Evolutionary conservation across 2,113 vertebrate genomes (phyloP).

Genomic region (Onychorhynchus coronatus): DNA sequence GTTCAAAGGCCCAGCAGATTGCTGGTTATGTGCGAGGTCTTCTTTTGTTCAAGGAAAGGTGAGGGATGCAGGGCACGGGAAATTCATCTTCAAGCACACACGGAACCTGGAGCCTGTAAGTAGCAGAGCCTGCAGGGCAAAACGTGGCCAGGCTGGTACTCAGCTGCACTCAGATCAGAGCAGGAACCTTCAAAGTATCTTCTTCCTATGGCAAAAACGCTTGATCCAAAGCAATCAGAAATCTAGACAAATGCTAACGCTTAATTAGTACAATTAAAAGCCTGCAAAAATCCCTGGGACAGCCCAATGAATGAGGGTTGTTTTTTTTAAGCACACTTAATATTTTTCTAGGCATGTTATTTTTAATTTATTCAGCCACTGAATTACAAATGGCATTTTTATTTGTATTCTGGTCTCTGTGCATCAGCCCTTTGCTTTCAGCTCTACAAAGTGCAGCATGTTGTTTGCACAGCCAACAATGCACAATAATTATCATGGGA

Average conservation of each 20-base stretch:
- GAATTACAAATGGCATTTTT: background rate
- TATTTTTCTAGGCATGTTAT: background rate
- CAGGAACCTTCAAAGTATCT: background rate
- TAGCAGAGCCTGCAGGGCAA: background rate
- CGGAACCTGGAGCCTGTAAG: background rate
- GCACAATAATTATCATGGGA: background rate
- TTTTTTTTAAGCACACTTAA: background rate
- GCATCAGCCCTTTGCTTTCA: background rate
- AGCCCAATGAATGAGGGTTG: background rate
- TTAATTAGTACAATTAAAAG: constrained; percentile 20
- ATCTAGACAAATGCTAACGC: background rate
- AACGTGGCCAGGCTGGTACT: background rate
- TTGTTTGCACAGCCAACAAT: background rate
- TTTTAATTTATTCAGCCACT: background rate
- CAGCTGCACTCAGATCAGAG: background rate
- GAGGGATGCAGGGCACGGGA: constrained; percentile 16
- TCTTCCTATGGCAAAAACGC: background rate
- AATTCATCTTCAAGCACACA: constrained; percentile 47
- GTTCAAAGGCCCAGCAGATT: constrained; percentile 15
- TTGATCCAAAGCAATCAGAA: background rate
- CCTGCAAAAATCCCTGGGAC: background rate
- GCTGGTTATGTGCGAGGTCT: background rate
- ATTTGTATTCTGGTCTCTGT: background rate
- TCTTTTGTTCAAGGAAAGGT: background rate
- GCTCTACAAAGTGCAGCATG: background rate